phyloP scores from a whole-genome alignment of 1,140 invertebrate species.

The Amyelois transitella region DNA sequence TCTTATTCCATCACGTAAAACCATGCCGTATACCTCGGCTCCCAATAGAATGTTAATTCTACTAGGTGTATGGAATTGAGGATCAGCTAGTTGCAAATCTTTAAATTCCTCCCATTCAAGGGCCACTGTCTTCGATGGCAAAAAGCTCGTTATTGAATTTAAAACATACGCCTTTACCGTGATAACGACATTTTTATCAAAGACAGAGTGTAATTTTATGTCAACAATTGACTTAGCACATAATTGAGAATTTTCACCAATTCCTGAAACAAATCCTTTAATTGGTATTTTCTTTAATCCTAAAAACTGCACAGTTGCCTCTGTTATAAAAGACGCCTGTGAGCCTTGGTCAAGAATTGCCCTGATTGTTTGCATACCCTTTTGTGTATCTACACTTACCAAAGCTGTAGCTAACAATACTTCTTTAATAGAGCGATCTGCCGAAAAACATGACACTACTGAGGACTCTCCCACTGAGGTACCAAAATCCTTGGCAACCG shows the following conservation, averaged over 20 bases:
- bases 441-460: conserved; percentile 10
- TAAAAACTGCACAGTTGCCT: conserved; percentile 13
- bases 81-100: conserved; percentile 11
- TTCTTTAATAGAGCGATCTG: conserved; percentile 6
- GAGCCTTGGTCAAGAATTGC: conserved; percentile 22
- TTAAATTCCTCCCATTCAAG: conserved; percentile 3
- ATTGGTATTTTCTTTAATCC: conserved; percentile 6
- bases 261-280: conserved; percentile 3
- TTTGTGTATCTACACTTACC: conserved; percentile 13
- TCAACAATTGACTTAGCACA: conserved; percentile 1
- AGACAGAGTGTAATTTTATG: conserved; percentile 1
- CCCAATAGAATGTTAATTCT: conserved; percentile 6
- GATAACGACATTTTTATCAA: conserved; percentile 7
- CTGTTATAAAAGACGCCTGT: conserved; percentile 21
- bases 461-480: not conserved
- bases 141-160: conserved; percentile 11
- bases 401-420: conserved; percentile 24
- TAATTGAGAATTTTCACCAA: conserved; percentile 6
- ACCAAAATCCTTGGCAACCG: not conserved
- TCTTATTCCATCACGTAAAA: conserved; percentile 1
- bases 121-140: conserved; percentile 9
- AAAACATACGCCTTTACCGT: conserved; percentile 18
- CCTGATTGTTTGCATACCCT: conserved; percentile 5
- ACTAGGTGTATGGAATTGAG: not conserved
- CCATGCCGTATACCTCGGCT: conserved; percentile 4